Percentiles rank a stretch among this genome's conserved stretches.
phyloP scores from a whole-genome alignment of 2,797 vertebrate genomes.

The Myotis pilosus region DNA sequence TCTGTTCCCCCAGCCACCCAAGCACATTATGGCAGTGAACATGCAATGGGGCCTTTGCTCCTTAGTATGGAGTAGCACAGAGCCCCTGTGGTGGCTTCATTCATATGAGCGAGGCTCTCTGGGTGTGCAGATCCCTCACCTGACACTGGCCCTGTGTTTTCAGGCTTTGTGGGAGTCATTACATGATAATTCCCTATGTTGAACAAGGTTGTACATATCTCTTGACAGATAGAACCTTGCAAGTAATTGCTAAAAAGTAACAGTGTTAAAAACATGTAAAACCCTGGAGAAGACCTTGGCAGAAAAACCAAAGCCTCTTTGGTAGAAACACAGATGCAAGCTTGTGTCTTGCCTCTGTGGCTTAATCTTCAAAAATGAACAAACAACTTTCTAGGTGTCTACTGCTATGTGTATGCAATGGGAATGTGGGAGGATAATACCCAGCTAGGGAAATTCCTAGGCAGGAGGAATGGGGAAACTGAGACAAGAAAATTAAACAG shows the following conservation, averaged over 20 bases:
- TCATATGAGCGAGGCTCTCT: neutral
- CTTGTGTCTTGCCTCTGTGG: neutral
- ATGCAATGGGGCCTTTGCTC: neutral
- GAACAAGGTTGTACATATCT: neutral
- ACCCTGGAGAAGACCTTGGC: neutral
- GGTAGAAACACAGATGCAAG: neutral
- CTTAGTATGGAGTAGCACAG: neutral
- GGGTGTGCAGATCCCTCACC: neutral
- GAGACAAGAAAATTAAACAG: neutral
- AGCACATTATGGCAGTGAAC: neutral
- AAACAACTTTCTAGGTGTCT: neutral
- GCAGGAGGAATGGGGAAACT: neutral
- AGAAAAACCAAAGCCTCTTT: neutral
- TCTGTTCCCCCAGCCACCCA: neutral
- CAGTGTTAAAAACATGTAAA: neutral
- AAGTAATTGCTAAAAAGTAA: neutral
- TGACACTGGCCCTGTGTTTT: neutral
- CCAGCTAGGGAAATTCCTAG: neutral
- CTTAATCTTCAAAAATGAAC: neutral
- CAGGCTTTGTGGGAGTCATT: neutral
- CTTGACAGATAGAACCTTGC: neutral
- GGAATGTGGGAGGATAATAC: neutral
- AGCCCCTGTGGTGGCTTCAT: neutral
- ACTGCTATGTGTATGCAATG: neutral
- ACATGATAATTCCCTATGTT: neutral